Evolutionary conservation across 2,797 vertebrate genomes (phyloP), one percentile per base, ranked within the genome.

Genomic region (Glossophaga mutica): DNA sequence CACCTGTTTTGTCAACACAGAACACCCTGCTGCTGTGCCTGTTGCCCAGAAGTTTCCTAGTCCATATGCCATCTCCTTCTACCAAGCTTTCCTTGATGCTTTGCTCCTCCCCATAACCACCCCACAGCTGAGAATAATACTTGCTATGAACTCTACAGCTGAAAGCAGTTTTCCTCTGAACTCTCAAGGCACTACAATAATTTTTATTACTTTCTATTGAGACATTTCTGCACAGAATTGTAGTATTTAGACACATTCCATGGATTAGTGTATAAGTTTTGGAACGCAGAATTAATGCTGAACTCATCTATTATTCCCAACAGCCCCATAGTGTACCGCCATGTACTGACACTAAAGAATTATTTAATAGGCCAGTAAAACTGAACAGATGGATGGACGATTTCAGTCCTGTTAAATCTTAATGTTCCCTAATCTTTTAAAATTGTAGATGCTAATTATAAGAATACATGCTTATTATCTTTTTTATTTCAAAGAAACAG

Each of bases 381-480:
- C 39, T 92, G 29, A 82, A 44, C 44, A 82, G 26, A 84, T 59
- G 39, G 26, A 73, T 59, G n/a, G 86, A 73, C 39, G 24, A 87
- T 79, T 94, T 57, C n/a, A 79, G 73, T 96, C 6, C 29, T 78
- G 14, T 96, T 87, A 94, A 74, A 87, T 87, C 15, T 87, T 71
- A 95, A 6, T 52, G 34, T 48, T 88, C 10, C 8, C 34, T 59
- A 77, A 70, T 82, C 59, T 50, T 65, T 89, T 92, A 44, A 8
- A 34, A 34, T 73, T 84, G 16, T 37, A 85, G 81, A 79, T 79
- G 42, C 10, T 83, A 96, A 71, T 55, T 74, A 52, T 83, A 84
- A 26, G 21, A 71, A 74, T 52, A 76, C 57, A 84, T 71, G 18
- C 12, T 24, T 67, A n/a, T 90, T 55, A 68, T 86, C 1, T 37